Evolutionary conservation across 2,888 invertebrate species (phyloP).

Genomic region (Rutpela maculata): DNA sequence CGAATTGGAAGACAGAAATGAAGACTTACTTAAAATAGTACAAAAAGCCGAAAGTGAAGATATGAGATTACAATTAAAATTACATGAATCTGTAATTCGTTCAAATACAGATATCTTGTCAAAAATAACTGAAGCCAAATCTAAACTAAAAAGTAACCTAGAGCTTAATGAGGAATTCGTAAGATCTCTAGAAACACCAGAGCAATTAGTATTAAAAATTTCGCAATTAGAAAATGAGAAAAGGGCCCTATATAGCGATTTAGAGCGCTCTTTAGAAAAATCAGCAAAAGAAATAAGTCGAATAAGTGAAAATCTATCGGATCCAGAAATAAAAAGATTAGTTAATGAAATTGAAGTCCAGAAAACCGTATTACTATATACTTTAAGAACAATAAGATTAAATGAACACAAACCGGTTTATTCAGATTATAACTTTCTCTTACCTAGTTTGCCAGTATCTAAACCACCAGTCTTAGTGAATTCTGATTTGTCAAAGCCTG

Average conservation of each 20-base stretch:
- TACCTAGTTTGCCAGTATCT: constrained; percentile 10
- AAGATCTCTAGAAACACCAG: constrained; percentile 32
- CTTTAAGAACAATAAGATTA: constrained; percentile 49
- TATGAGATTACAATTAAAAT: constrained; percentile 24
- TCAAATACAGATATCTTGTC: constrained; percentile 43
- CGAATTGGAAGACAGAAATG: constrained; percentile 42
- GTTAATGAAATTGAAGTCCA: constrained; percentile 59
- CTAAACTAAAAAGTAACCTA: constrained; percentile 36
- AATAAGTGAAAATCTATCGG: constrained; percentile 50
- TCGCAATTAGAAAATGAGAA: constrained; percentile 55
- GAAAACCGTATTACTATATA: constrained; percentile 57
- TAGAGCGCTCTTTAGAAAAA: constrained; percentile 50
- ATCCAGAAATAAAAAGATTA: constrained; percentile 55
- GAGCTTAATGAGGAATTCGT: constrained; percentile 19
- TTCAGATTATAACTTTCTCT: neutral
- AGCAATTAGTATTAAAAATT: constrained; percentile 52
- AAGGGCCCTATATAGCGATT: constrained; percentile 50
- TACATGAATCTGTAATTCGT: constrained; percentile 39
- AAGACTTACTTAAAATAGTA: constrained; percentile 36
- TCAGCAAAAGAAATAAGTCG: constrained; percentile 54
- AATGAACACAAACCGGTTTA: constrained; percentile 24
- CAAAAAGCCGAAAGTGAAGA: constrained; percentile 24
- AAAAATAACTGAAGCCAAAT: constrained; percentile 39
- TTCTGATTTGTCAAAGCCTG: neutral
- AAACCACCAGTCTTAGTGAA: neutral